Evolutionary conservation across 1,140 invertebrate species (phyloP), one percentile per base, ranked within the genome.

Genomic region (Camponotus vicinus): DNA sequence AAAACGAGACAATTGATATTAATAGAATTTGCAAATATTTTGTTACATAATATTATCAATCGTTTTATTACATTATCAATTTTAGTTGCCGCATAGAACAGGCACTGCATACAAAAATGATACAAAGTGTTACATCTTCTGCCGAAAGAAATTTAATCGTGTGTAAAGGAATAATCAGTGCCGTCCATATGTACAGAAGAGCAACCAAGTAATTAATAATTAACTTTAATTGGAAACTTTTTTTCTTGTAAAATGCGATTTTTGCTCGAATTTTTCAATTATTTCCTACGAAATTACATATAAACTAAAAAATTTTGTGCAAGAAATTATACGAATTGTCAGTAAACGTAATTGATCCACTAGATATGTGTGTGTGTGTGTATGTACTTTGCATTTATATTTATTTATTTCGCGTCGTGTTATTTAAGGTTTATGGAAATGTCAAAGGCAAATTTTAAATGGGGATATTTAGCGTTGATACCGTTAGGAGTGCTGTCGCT

Each of bases 81-180:
- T 66, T 52, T 32, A 86, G 79, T 9, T 57, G 13, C 42, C 85
- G 79, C 32, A 49, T 86, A 67, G 78, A 75, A 67, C 49, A n/a
- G 7, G 52, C 79, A 2, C 34, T 86, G 13, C 40, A 32, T 52
- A 2, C 13, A 8, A 21, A 32, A 3, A 27, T 4, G 9, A 1
- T 52, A 5, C 45, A 18, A 49, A 2, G 11, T 49, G 32, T 57
- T n/a, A 9, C 27, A 42, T 57, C 73, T 5, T 11, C 21, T 11
- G 7, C 32, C 7, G 3, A 77, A 49, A 67, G 18, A 66, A 75
- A 3, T 34, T 63, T 27, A 13, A 42, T 67, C 2, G 2, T 67
- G 21, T 40, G 15, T 42, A 21, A n/a, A 9, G 42, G n/a, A 8
- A 45, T 86, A 49, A 83, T 75, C 27, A 8, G 6, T 18, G 79